phyloP scores from a whole-genome alignment of 1,140 invertebrate species.

The Pemphigus obesinymphae region DNA sequence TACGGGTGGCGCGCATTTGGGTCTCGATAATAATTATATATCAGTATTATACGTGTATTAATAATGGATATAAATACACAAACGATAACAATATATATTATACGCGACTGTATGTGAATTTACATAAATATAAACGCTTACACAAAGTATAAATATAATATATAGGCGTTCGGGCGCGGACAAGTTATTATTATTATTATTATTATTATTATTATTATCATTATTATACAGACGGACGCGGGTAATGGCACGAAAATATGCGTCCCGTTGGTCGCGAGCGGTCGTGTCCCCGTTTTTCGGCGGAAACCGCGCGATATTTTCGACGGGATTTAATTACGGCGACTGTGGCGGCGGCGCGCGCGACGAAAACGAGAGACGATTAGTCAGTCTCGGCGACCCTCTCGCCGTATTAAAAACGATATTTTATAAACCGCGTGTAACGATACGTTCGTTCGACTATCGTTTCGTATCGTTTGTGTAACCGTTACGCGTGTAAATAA shows the following conservation, averaged over 20 bases:
- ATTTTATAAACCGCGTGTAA: too few species aligned
- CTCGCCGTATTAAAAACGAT: too few species aligned
- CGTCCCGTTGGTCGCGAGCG: too few species aligned
- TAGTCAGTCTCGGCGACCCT: too few species aligned
- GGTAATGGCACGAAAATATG: conserved; percentile 16
- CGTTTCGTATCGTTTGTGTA: too few species aligned
- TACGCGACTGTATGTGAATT: not conserved
- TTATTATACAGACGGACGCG: not conserved
- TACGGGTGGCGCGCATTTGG: too few species aligned
- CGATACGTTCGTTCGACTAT: too few species aligned
- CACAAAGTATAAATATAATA: not conserved
- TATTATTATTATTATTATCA: not conserved
- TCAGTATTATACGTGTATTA: not conserved
- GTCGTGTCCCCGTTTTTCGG: not conserved
- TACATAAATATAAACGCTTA: not conserved
- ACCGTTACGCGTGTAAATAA: too few species aligned
- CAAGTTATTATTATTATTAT: too few species aligned
- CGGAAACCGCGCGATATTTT: not conserved
- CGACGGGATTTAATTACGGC: not conserved
- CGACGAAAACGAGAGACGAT: not conserved
- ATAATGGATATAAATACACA: not conserved
- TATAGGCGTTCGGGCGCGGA: too few species aligned
- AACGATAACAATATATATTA: not conserved
- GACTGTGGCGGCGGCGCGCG: not conserved
- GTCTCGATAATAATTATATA: not conserved